These are phyloP conservation scores for Takifugu flavidus DNA, from an alignment of 2,113 vertebrate species.

Conservation along the genomic window DNA sequence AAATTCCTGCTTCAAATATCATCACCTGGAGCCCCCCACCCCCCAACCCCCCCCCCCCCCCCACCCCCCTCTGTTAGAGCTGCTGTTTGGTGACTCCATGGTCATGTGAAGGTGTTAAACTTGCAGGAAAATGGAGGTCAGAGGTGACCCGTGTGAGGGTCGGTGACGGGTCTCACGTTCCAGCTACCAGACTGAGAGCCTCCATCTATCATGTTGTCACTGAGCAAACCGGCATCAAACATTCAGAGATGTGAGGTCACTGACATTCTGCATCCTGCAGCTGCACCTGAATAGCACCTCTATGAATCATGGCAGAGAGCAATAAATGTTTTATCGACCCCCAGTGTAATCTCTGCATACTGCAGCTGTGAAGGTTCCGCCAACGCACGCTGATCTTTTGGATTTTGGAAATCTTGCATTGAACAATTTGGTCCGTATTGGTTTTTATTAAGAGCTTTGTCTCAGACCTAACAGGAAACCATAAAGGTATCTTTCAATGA, in stretches of 20 bases:
- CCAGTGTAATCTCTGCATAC: too few species aligned
- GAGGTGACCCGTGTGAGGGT: not conserved
- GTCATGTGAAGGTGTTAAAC: slow-evolving; percentile 12
- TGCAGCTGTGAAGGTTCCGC: too few species aligned
- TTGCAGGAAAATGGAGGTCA: not conserved
- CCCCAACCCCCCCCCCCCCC: not conserved
- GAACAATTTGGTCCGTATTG: too few species aligned
- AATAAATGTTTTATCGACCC: slow-evolving; percentile 11
- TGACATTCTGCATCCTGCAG: not conserved
- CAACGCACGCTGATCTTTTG: too few species aligned
- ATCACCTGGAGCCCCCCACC: not conserved
- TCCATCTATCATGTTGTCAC: slow-evolving; percentile 15
- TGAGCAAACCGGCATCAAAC: slow-evolving; percentile 2
- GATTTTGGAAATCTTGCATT: too few species aligned
- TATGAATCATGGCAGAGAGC: not conserved
- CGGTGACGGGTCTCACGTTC: not conserved
- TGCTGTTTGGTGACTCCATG: too few species aligned
- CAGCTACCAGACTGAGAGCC: not conserved
- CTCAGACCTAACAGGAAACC: too few species aligned
- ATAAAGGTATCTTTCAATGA: too few species aligned
- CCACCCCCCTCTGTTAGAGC: not conserved
- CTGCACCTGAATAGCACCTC: not conserved
- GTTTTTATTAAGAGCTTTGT: too few species aligned
- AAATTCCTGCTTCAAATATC: not conserved
- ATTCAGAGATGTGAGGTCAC: slow-evolving; percentile 4